Evolutionary conservation across 2,113 vertebrate species (phyloP).

Genomic region (Centropus bengalensis): DNA sequence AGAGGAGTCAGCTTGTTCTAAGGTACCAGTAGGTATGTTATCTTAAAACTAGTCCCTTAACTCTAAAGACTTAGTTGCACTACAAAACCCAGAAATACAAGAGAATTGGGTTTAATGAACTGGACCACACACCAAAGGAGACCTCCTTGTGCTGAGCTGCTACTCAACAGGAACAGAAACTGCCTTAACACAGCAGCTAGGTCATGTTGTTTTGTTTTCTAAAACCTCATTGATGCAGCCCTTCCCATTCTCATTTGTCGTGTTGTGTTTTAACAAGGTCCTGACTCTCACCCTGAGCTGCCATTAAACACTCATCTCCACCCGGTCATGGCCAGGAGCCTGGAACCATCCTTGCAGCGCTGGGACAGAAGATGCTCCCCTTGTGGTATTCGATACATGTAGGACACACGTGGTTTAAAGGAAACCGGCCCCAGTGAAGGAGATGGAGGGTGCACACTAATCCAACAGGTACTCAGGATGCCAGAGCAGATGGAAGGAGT

Average conservation of each 20-base stretch:
- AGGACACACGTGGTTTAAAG: not conserved
- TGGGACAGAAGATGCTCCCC: not conserved
- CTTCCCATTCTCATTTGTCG: not conserved
- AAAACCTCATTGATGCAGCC: not conserved
- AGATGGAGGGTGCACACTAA: not conserved
- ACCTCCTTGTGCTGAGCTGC: constrained; percentile 65
- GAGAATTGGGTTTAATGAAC: constrained; percentile 52
- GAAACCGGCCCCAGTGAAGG: not conserved
- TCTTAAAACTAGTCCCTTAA: constrained; percentile 32
- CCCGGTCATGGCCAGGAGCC: not conserved
- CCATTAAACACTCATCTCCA: not conserved
- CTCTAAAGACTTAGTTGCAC: constrained; percentile 59
- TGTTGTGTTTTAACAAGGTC: not conserved
- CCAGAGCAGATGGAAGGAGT: not conserved
- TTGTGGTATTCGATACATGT: not conserved
- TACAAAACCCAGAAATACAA: constrained; percentile 53
- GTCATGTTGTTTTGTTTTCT: constrained; percentile 13
- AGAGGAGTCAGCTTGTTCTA: not conserved
- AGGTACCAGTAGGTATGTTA: not conserved
- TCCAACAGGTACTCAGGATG: not conserved
- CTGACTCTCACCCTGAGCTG: not conserved
- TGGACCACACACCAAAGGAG: constrained; percentile 63
- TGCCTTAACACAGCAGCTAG: constrained; percentile 66
- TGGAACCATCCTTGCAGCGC: not conserved
- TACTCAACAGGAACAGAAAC: constrained; percentile 58